Percentiles rank a stretch among this genome's conserved stretches.
These are phyloP conservation scores for Aphelenchoides besseyi DNA, from an alignment of 1,140 invertebrate genomes.

Conservation along the genomic window DNA sequence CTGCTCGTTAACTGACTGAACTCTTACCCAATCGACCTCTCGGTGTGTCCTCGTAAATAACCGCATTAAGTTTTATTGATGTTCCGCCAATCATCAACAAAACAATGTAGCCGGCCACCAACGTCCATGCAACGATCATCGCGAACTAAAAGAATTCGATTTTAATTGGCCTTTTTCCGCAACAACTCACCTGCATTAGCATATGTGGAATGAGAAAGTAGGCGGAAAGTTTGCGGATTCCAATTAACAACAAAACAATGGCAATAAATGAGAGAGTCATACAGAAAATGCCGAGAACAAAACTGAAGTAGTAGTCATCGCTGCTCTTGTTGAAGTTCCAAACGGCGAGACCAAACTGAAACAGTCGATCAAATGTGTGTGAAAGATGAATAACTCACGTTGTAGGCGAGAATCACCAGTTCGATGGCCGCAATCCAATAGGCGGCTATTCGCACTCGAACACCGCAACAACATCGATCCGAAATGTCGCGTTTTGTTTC, in stretches of 20 bases:
- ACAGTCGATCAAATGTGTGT: background rate
- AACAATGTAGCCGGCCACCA: constrained; percentile 28
- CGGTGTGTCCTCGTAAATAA: constrained; percentile 40
- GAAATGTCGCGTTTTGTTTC: background rate
- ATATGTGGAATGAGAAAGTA: constrained; percentile 39
- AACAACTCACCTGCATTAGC: constrained; percentile 35
- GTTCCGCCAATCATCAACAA: constrained; percentile 38
- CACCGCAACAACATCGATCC: constrained; percentile 4
- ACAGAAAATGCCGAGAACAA: constrained; percentile 35
- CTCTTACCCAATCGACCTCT: constrained; percentile 35
- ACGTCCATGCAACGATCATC: constrained; percentile 23
- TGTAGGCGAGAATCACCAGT: constrained; percentile 32
- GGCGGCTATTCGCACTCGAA: background rate
- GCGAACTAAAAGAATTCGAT: constrained; percentile 32
- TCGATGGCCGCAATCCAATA: constrained; percentile 31
- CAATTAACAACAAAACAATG: constrained; percentile 30
- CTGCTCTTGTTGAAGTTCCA: constrained; percentile 38
- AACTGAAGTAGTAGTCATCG: constrained; percentile 39
- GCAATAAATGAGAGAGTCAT: constrained; percentile 33
- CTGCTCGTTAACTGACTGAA: background rate
- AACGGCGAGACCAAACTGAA: constrained; percentile 21
- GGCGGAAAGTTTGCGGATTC: constrained; percentile 30
- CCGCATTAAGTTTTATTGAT: constrained; percentile 37
- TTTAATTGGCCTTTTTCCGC: background rate
- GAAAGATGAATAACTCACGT: constrained; percentile 19